Base-by-base conservation (phyloP, 2,797 vertebrate genomes). In the Siniperca obscura region DNA sequence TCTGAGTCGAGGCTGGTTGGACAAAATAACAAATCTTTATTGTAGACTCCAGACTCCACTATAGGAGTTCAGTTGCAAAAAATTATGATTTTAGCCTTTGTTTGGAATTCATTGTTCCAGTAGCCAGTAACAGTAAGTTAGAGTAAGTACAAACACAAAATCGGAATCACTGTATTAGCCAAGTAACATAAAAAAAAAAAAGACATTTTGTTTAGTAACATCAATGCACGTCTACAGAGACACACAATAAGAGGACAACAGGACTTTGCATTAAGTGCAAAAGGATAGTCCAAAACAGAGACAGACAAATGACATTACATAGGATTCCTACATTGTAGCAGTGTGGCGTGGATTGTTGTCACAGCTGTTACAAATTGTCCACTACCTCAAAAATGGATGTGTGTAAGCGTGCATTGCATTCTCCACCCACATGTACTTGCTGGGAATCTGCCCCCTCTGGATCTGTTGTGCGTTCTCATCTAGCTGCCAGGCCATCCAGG, bases 401-500 rank as follows among this genome's bases (percentile, higher is more conserved):
- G 78, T 70, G 74, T 38, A 72, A 44, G 70, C 5, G 16, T 66
- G 76, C 19, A 7, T 22, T 42, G 22, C 46, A 52, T 67, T 81
- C 74, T 89, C 79, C 85, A 93, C 97, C 95, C 91, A 99, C 98
- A 99, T 98, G 21, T 97, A 99, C 95, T 99, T 99, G 96, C 97
- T 99, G 89, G 98, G 98, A 89, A 99, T 97, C 91, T 98, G 98
- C 22, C 98, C 98, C 60, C 97, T 97, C 94, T 98, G 97, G 92
- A 99, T 96, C 92, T 98, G 97, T 93, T 98, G 98, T 70, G 97
- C 98, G 21, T 97, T 98, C 94, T 99, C 98, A 0, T 99, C 98
- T 60, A 99, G 96, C 92, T 99, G 98, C 98, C 98, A 99, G 79
- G 97, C 97, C 97, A 98, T 98, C 98, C 98, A 99, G 70, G 95